Evolutionary conservation across 2,113 vertebrate genomes (phyloP).

Genomic region (Pycnonotus jocosus): DNA sequence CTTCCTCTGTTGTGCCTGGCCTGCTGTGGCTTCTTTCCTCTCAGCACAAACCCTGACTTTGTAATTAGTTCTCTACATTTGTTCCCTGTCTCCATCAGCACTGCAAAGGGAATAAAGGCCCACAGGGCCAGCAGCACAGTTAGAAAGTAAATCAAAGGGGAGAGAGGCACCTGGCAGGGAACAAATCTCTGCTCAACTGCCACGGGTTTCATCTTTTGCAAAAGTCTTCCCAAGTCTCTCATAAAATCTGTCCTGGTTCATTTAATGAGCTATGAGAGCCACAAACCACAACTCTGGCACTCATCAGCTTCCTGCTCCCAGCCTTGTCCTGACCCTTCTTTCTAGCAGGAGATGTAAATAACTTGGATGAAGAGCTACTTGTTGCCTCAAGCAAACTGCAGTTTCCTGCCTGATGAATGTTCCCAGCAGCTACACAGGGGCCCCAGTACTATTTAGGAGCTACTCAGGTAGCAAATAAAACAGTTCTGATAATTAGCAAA

Average conservation of each 20-base stretch:
- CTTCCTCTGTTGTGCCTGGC: not conserved
- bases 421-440: not conserved
- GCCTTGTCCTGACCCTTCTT: not conserved
- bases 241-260: not conserved
- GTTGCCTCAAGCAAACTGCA: not conserved
- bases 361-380: not conserved
- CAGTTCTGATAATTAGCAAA: not conserved
- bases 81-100: not conserved
- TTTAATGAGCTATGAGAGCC: not conserved
- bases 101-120: not conserved
- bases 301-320: not conserved
- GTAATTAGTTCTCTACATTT: not conserved
- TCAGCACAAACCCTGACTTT: not conserved
- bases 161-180: not conserved
- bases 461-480: not conserved
- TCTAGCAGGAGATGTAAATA: not conserved
- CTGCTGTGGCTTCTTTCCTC: not conserved
- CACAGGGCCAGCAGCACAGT: not conserved
- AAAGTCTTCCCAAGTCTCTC: not conserved
- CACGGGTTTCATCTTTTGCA: not conserved
- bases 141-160: not conserved
- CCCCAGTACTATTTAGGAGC: not conserved
- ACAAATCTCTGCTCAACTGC: not conserved
- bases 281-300: not conserved
- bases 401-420: not conserved